Evolutionary conservation across 1,140 invertebrate genomes (phyloP), one percentile per base, ranked within the genome.

Genomic region (Ruditapes philippinarum): DNA sequence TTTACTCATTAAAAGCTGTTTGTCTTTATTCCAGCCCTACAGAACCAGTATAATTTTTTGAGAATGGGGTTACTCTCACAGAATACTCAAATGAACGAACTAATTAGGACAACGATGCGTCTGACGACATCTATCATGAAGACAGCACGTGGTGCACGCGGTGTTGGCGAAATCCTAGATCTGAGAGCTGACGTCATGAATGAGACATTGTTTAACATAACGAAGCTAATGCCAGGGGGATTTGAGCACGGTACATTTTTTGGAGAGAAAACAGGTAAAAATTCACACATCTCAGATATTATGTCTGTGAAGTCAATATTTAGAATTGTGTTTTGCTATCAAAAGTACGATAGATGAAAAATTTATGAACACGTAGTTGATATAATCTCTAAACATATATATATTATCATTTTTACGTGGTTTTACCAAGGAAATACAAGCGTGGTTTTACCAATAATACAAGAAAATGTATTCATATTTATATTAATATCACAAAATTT

Each of bases 41-140:
- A 89, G 57, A 89, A 89, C 54, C 87, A 89, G 54, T 89, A 89
- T 38, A 89, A 89, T 33, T 89, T 89, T 40, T 51, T 89, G 14
- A 31, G 87, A 28, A 89, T 89, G 87, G 87, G 87, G 7, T 68
- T 89, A 5, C 51, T 89, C 3, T 74, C 87, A 5, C 87, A 89
- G 62, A 89, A 89, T 40, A 74, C 68, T 0, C 79, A 89, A 28
- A 51, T 89, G 54, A 89, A 74, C 28, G 87, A 89, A 33, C 49
- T 89, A 14, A 89, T 89, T 57, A 42, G 62, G 9, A 74, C 87
- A 28, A 82, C 87, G 11, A 73, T 81, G 78, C 42, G 79, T 7
- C 79, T 89, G 22, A 89, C 87, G 3, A 89, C 87, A 1, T 68
- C 87, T 11, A 89, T 89, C 12, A 82, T 89, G 87, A 89, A 89